Evolutionary conservation across 1,140 invertebrate species (phyloP), one percentile per base, ranked within the genome.

Genomic region (Drosophila obscura): DNA sequence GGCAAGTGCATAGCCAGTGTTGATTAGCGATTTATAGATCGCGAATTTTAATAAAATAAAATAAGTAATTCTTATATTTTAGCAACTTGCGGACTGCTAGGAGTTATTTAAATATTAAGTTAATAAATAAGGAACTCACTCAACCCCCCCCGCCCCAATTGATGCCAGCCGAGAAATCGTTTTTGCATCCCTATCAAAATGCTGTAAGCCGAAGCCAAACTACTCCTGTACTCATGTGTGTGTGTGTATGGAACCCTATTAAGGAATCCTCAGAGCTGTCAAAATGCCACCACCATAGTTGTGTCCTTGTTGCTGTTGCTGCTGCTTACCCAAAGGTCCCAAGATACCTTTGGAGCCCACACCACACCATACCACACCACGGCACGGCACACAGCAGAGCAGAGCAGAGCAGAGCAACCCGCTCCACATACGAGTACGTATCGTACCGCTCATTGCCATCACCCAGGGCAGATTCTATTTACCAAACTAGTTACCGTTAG

Each of bases 401-500:
- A 19, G 1, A 19, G 19, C 19, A 19, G 19, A 19, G 19, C 19
- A 19, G 1, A 19, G 19, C 19, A 19, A 19, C 19, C 19, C 19
- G 19, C 19, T 19, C 1, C 19, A 19, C 19, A 19, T 19, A 19
- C 19, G 19, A 19, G 19, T 19, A 19, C 19, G 19, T 19, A 19
- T 1, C 19, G n/a, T n/a, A n/a, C 19, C 19, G 19, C 19, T 19
- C 19, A 19, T 1, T 19, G 19, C 19, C 19, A 19, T 19, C 19
- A 1, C 19, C 19, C 19, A 19, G 19, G 2, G 19, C 82, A 87
- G 87, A 85, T 87, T 76, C 74, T 78, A 85, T 85, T 85, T 85
- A 85, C 81, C 81, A 77, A 85, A 85, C 82, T 82, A 85, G 81
- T 85, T 85, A 85, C 81, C 81, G 69, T 55, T 87, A 75, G 78